A percentile compares a stretch with the other conserved stretches of the same genome.
Evolutionary conservation across 2,888 invertebrate genomes (phyloP).

Genomic region (Iphiclides podalirius): DNA sequence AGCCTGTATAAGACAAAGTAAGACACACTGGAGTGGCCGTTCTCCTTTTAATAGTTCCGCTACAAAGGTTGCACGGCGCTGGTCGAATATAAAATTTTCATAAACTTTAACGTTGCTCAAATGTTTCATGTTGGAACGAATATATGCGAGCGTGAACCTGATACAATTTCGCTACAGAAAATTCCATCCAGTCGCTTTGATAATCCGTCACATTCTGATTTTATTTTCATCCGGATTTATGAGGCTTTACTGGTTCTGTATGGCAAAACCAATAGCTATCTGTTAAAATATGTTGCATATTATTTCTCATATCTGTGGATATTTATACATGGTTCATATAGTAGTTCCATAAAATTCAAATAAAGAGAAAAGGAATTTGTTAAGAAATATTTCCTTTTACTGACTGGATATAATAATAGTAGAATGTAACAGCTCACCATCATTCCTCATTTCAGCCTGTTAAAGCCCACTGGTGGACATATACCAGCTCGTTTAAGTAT

Average conservation of each 20-base stretch:
- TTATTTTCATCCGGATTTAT: slow-evolving; percentile 20
- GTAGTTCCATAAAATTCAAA: too few species aligned
- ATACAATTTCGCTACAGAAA: slow-evolving; percentile 15
- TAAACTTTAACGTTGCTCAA: not conserved
- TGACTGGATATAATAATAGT: too few species aligned
- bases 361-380: too few species aligned
- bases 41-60: slow-evolving; percentile 5
- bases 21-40: not conserved
- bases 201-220: slow-evolving; percentile 17
- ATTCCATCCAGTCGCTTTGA: slow-evolving; percentile 11
- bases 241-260: not conserved
- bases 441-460: too few species aligned
- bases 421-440: too few species aligned
- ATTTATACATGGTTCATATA: too few species aligned
- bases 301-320: not conserved
- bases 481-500: too few species aligned
- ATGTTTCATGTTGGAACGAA: not conserved
- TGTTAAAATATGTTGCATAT: slow-evolving; percentile 6
- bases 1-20: slow-evolving; percentile 18
- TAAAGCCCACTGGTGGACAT: too few species aligned
- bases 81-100: not conserved
- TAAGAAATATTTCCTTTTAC: too few species aligned
- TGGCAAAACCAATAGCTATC: slow-evolving; percentile 11
- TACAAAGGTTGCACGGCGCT: slow-evolving; percentile 5
- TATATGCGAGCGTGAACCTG: slow-evolving; percentile 5